Percentiles rank a stretch among this genome's conserved stretches.
These are phyloP conservation scores for Epinephelus moara DNA, from an alignment of 2,113 vertebrate species.

Conservation along the genomic window DNA sequence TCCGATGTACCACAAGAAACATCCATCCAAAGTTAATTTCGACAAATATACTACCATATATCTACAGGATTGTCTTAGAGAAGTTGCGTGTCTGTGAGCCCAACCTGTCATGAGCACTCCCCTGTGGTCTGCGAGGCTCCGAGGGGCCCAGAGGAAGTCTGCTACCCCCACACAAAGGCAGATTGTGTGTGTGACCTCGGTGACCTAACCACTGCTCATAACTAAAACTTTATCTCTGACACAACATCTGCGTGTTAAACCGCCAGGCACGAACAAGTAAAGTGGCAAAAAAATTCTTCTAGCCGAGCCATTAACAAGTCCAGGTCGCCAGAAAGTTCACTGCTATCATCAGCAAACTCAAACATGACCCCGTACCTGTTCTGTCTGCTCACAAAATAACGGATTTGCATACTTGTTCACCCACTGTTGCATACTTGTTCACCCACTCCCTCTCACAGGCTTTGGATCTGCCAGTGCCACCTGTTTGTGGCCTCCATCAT, in stretches of 20 bases:
- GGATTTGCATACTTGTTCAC: neutral
- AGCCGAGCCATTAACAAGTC: constrained; percentile 31
- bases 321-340: constrained; percentile 30
- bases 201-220: constrained; percentile 55
- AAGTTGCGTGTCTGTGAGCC: neutral
- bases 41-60: neutral
- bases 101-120: neutral
- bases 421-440: neutral
- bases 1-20: no score
- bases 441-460: neutral
- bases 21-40: neutral
- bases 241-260: constrained; percentile 64
- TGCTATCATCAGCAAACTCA: neutral
- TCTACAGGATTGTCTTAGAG: neutral
- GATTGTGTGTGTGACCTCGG: constrained; percentile 51
- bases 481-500: constrained; percentile 48
- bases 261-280: constrained; percentile 8
- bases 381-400: constrained; percentile 1
- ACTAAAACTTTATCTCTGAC: constrained; percentile 67
- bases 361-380: neutral
- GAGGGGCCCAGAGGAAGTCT: constrained; percentile 77
- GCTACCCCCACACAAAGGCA: constrained; percentile 68
- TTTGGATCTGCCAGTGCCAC: constrained; percentile 19
- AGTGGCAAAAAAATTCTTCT: constrained; percentile 20
- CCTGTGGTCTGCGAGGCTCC: constrained; percentile 28